A percentile compares a stretch with the other conserved stretches of the same genome.
Conservation (phyloP, 2,888 invertebrate species). For the Dryadula phaetusa region DNA sequence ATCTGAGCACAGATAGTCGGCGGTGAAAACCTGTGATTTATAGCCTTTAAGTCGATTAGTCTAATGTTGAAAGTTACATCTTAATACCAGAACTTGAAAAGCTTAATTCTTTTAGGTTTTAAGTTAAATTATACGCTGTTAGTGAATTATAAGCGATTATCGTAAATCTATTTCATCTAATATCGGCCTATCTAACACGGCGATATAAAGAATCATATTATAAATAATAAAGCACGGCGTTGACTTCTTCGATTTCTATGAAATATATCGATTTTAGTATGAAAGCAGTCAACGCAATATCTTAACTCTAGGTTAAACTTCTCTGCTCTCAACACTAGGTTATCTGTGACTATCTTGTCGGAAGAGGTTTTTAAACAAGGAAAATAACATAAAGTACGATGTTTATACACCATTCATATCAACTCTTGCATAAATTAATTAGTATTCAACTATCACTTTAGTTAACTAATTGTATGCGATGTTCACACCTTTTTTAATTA, state of each 20-base stretch:
- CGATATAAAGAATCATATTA: no score
- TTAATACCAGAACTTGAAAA: conserved; percentile 9
- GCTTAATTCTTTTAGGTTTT: conserved; percentile 5
- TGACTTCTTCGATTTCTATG: no score
- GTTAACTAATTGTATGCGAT: conserved; percentile 13
- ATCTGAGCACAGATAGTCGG: conserved; percentile 22
- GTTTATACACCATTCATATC: background rate
- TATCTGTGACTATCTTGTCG: no score
- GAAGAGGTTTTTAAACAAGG: background rate
- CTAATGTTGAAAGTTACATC: conserved; percentile 17
- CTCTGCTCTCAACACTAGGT: no score
- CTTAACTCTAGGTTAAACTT: no score
- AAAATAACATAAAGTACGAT: background rate
- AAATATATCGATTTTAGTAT: no score
- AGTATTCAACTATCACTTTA: background rate
- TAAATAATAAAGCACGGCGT: no score
- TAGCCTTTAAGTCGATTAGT: conserved; percentile 21
- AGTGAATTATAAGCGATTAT: no score
- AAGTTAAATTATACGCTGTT: background rate
- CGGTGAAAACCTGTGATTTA: conserved; percentile 35
- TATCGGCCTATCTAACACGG: no score
- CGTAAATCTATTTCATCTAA: no score
- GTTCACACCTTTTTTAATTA: conserved; percentile 19
- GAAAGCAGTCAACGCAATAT: no score
- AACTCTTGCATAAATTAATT: conserved; percentile 6